These are phyloP conservation scores for Etheostoma cragini DNA, from an alignment of 2,113 vertebrate genomes.

Conservation along the genomic window DNA sequence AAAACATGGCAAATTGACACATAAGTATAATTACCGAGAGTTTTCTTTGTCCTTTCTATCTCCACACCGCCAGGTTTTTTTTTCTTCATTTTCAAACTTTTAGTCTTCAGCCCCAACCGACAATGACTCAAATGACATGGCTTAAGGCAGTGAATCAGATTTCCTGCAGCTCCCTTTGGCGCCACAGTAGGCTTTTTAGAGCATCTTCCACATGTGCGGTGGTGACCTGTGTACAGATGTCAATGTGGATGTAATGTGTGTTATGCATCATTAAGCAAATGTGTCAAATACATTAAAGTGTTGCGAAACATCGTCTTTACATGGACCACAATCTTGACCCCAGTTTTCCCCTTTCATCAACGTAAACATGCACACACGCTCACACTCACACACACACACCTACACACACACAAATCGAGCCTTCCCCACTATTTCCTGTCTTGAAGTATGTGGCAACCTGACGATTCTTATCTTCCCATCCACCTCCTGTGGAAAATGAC, in stretches of 20 bases:
- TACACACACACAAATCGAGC: not conserved
- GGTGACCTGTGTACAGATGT: slow-evolving; percentile 1
- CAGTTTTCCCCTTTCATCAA: not conserved
- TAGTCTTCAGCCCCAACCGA: not conserved
- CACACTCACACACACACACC: not conserved
- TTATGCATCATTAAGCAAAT: slow-evolving; percentile 18
- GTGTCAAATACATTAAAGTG: not conserved
- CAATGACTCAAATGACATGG: not conserved
- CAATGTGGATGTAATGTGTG: slow-evolving; percentile 7
- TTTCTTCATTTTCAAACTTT: not conserved
- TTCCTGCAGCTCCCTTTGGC: slow-evolving; percentile 2
- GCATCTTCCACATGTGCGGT: too few species aligned
- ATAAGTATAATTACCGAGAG: not conserved
- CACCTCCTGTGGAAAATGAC: slow-evolving; percentile 75
- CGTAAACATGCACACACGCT: not conserved
- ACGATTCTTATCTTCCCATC: slow-evolving; percentile 65
- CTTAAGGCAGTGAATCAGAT: not conserved
- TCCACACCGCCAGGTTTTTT: not conserved
- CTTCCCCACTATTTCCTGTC: slow-evolving; percentile 3
- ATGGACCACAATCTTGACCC: not conserved
- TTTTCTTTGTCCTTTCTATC: not conserved
- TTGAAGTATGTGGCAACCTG: slow-evolving; percentile 41
- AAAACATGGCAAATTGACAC: not conserved
- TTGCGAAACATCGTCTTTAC: slow-evolving; percentile 4
- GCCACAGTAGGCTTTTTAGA: not conserved